Base-by-base conservation (phyloP, 2,888 invertebrate genomes). In the Orthosia cruda region DNA sequence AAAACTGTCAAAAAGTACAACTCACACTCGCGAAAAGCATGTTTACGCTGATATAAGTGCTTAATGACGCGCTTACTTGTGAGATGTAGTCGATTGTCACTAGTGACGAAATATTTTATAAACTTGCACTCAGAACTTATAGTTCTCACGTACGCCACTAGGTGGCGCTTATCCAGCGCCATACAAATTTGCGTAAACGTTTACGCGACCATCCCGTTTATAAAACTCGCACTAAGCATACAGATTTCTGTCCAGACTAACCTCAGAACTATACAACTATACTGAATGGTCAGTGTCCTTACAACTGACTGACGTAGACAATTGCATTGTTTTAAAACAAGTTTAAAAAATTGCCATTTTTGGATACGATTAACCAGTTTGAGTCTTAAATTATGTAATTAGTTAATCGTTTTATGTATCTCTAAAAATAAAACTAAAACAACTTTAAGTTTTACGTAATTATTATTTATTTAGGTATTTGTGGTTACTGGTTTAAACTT, bases 211-310 rank as follows among this genome's bases (percentile, higher is more conserved):
- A n/a, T n/a, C n/a, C n/a, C n/a, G n/a, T n/a, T n/a, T n/a, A n/a
- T n/a, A n/a, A n/a, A n/a, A n/a, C n/a, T n/a, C n/a, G n/a, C n/a
- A n/a, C n/a, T n/a, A n/a, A n/a, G n/a, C n/a, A n/a, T n/a, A n/a
- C n/a, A n/a, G n/a, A 69, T 69, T 73, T 45, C 12, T 47, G n/a
- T 32, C 54, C 20, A 62, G 68, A 76, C 76, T 49, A 66, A 45
- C 62, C 66, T 50, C 18, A 62, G 54, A 80, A 69, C 70, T 70
- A 73, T 73, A 80, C 70, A 66, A 77, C 58, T 63, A 64, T 13
- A 80, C 72, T 80, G 77, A 80, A 73, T 73, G 58, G n/a, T 18
- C 20, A 26, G 32, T 75, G 66, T 66, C 55, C 55, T 66, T 47
- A 68, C 45, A 66, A 66, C 58, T 20, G 52, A 47, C 15, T 66